A percentile compares a stretch with the other conserved stretches of the same genome.
phyloP scores from a whole-genome alignment of 1,140 invertebrate species.

The Brachionus koreanus region DNA sequence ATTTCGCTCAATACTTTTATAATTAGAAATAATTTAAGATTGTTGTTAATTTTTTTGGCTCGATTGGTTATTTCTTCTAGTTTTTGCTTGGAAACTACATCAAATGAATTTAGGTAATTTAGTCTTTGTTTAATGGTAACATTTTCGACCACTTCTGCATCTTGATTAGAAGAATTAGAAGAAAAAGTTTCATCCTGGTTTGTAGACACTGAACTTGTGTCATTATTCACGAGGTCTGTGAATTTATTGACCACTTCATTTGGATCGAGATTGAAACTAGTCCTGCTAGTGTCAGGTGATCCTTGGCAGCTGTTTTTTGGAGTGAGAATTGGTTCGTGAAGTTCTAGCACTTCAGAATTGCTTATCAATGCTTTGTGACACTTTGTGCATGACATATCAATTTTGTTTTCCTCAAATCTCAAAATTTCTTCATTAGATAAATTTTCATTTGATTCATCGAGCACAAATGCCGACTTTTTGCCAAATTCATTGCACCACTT shows the following conservation, averaged over 20 bases:
- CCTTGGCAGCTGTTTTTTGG: background rate
- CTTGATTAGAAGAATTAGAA: background rate
- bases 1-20: background rate
- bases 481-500: slow-evolving; percentile 25
- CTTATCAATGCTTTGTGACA: background rate
- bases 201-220: background rate
- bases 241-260: background rate
- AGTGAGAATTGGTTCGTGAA: background rate
- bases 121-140: background rate
- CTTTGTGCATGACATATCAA: background rate
- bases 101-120: background rate
- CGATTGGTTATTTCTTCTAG: slow-evolving; percentile 1
- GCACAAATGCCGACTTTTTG: background rate
- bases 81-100: background rate
- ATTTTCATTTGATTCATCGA: slow-evolving; percentile 2
- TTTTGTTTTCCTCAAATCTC: background rate
- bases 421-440: slow-evolving; percentile 4
- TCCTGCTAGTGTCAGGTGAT: background rate
- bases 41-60: slow-evolving; percentile 6
- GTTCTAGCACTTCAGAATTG: background rate
- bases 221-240: background rate
- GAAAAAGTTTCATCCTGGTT: slow-evolving; percentile 13
- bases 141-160: background rate
- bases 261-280: background rate
- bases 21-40: slow-evolving; percentile 6